Base-by-base conservation (phyloP, 2,113 vertebrate genomes). In the Vidua chalybeata region DNA sequence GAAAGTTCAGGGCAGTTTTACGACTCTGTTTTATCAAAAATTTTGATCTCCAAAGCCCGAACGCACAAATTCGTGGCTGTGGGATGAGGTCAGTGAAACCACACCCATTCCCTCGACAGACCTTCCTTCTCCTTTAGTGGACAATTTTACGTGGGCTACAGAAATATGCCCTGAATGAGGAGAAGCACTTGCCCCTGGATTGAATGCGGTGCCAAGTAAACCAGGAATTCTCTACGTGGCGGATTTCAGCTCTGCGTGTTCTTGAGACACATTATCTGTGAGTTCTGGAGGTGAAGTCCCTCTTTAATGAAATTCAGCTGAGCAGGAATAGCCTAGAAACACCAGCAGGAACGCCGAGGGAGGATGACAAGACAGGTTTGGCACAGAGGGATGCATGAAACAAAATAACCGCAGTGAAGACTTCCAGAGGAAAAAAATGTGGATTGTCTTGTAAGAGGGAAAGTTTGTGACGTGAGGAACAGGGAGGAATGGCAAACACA, bases 401-500 rank as follows among this genome's bases (percentile, higher is more conserved):
- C 88, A 68, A 55, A 96, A 96, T 84, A 97, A 96, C 39, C 54
- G 35, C 84, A 43, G 33, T 33, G 55, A 96, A 93, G 96, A 87
- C 91, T 96, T 89, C 72, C 93, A 43, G 71, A 96, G 96, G 88
- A 89, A 92, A 97, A 66, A 66, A 96, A 98, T 52, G 96, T 97
- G 97, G 98, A 97, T 97, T 72, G 92, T 62, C 93, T 79, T 52
- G 94, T 95, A 93, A 97, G 39, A 91, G 97, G 90, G 96, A 97
- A 98, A 97, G 96, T 88, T 94, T 97, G 94, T 91, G 97, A 98
- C 97, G 97, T 48, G 79, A 97, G 94, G 89, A 97, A 67, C 23
- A 4, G 90, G 94, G 96, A 97, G 90, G 94, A 98, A 98, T 98
- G 97, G 97, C 97, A 98, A 98, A 97, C 97, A 98, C 97, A 98